These are phyloP conservation scores for Rhinolophus ferrumequinum DNA, from an alignment of 2,113 vertebrate genomes.

Conservation along the genomic window DNA sequence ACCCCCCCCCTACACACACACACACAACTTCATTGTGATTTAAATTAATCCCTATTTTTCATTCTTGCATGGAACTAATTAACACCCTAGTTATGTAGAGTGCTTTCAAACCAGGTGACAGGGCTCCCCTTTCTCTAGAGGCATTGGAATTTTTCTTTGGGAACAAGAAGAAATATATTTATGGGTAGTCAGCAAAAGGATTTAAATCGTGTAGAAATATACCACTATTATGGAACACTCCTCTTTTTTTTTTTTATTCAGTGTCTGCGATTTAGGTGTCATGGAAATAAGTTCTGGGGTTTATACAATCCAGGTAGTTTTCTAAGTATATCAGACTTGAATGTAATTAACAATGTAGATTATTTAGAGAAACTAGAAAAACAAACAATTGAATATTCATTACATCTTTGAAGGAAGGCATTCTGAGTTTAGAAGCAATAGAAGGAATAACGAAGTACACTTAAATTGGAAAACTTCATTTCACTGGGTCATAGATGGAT, in stretches of 20 bases:
- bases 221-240: background rate
- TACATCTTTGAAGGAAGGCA: background rate
- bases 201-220: conserved; percentile 54
- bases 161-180: conserved; percentile 27
- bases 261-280: background rate
- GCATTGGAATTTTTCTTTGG: conserved; percentile 32
- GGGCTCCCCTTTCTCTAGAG: background rate
- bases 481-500: background rate
- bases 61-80: conserved; percentile 52
- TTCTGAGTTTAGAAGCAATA: background rate
- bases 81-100: conserved; percentile 55
- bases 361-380: conserved; percentile 25
- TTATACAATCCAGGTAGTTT: background rate
- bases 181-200: conserved; percentile 25
- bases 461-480: background rate
- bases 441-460: background rate
- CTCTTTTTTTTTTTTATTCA: background rate
- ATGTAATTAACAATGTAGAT: background rate
- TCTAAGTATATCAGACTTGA: background rate
- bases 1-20: background rate
- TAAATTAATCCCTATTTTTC: conserved; percentile 67
- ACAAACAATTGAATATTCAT: conserved; percentile 33
- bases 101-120: background rate
- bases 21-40: conserved; percentile 66
- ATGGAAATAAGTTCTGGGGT: conserved; percentile 10